A percentile compares a stretch with the other conserved stretches of the same genome.
phyloP scores from a whole-genome alignment of 2,888 invertebrate genomes.

The Drosophila engyochracea region DNA sequence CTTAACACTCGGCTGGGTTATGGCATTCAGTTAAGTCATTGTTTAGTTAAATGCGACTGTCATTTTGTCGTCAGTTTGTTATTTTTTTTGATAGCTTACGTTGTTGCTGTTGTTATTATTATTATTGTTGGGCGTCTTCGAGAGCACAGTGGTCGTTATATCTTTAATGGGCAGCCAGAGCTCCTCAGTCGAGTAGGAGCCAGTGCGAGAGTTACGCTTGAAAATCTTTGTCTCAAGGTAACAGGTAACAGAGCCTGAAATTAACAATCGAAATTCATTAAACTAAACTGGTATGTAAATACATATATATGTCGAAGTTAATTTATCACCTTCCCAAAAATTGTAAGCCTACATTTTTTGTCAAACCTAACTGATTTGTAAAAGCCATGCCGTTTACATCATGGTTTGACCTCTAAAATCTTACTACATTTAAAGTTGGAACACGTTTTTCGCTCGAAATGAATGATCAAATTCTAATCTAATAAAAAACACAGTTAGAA shows the following conservation, averaged over 20 bases:
- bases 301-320: not conserved
- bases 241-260: conserved; percentile 85
- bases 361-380: not conserved
- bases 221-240: conserved; percentile 85
- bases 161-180: conserved; percentile 85
- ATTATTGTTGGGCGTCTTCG: conserved; percentile 62
- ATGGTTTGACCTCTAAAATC: not conserved
- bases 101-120: conserved; percentile 61
- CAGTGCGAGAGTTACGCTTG: conserved; percentile 79
- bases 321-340: not conserved
- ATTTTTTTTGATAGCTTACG: conserved; percentile 61
- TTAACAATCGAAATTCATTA: not conserved
- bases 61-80: conserved; percentile 25
- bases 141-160: conserved; percentile 82
- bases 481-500: not conserved
- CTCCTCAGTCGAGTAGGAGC: conserved; percentile 83
- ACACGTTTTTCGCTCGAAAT: not conserved
- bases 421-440: not conserved
- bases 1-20: conserved; percentile 26
- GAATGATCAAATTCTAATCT: not conserved
- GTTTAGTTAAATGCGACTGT: conserved; percentile 30
- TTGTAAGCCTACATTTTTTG: not conserved
- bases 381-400: not conserved
- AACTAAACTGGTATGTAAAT: not conserved
- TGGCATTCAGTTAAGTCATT: conserved; percentile 49